Percentiles rank a stretch among this genome's conserved stretches.
These are phyloP conservation scores for Drosophila truncata DNA, from an alignment of 1,140 invertebrate genomes.

Conservation along the genomic window DNA sequence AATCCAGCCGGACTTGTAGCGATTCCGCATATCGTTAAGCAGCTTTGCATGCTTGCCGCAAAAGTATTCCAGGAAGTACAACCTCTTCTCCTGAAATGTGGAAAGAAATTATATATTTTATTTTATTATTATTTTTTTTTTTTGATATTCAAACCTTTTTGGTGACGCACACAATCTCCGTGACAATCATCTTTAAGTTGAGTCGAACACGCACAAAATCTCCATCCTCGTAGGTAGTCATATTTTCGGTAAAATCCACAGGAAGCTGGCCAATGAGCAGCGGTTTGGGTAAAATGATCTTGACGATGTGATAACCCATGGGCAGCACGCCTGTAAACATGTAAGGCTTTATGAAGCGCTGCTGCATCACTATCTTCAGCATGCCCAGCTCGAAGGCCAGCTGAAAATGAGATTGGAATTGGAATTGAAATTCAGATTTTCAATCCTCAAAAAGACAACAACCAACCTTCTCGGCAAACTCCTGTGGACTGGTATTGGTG, in stretches of 20 bases:
- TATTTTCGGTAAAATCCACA: constrained; percentile 21
- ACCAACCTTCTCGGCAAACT: constrained; percentile 64
- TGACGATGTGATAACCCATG: constrained; percentile 40
- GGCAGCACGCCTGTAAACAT: constrained; percentile 47
- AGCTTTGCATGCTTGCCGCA: constrained; percentile 59
- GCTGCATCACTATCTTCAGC: constrained; percentile 10
- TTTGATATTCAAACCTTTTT: constrained; percentile 16
- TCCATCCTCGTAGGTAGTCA: constrained; percentile 46
- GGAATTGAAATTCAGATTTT: background rate
- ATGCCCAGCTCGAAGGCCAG: constrained; percentile 21
- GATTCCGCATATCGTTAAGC: constrained; percentile 52
- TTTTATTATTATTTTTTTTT: too few relatives aligned
- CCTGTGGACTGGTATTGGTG: constrained; percentile 19
- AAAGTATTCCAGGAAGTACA: constrained; percentile 59
- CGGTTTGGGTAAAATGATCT: constrained; percentile 52
- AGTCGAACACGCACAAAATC: constrained; percentile 61
- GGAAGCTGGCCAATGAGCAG: constrained; percentile 35
- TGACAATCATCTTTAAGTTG: constrained; percentile 11
- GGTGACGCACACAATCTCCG: constrained; percentile 57
- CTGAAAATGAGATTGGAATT: background rate
- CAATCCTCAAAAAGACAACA: rapidly evolving
- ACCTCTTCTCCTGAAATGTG: background rate
- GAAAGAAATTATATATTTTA: too few relatives aligned
- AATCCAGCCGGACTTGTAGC: constrained; percentile 43
- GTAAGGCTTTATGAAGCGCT: constrained; percentile 26